Conservation (phyloP, 2,797 vertebrate genomes). For the Urosaurus nigricauda region DNA sequence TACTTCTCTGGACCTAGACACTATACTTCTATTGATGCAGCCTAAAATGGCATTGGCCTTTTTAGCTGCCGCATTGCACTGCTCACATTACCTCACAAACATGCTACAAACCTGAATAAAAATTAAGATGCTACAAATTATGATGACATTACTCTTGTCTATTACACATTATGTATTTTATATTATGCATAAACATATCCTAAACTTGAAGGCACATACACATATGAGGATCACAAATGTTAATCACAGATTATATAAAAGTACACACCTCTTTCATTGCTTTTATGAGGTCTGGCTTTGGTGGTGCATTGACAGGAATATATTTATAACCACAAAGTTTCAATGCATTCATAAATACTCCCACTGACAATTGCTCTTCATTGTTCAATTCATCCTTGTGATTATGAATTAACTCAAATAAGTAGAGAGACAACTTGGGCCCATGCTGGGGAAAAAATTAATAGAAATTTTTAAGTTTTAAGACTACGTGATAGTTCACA, state of each 20-base stretch:
- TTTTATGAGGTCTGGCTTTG: constrained; percentile 90
- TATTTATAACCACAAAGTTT: constrained; percentile 92
- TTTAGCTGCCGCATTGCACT: too few relatives aligned
- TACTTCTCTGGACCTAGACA: too few relatives aligned
- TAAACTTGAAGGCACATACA: too few relatives aligned
- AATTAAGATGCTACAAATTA: neutral
- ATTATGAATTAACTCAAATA: constrained; percentile 91
- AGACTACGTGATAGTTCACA: neutral
- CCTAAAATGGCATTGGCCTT: too few relatives aligned
- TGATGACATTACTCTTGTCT: neutral
- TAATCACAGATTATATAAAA: constrained; percentile 15
- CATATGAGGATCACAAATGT: too few relatives aligned
- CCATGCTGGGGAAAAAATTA: constrained; percentile 86
- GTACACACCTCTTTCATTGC: constrained; percentile 90
- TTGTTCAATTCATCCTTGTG: constrained; percentile 88
- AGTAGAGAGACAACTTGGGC: constrained; percentile 92
- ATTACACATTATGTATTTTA: too few relatives aligned
- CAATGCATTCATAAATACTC: constrained; percentile 88
- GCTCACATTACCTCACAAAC: neutral
- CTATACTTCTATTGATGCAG: too few relatives aligned
- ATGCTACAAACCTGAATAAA: neutral
- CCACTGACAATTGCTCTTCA: constrained; percentile 85
- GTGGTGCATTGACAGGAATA: constrained; percentile 84
- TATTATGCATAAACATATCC: constrained; percentile 28
- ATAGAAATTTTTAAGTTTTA: constrained; percentile 1